phyloP scores from a whole-genome alignment of 2,888 invertebrate genomes.

The Dione vanillae region DNA sequence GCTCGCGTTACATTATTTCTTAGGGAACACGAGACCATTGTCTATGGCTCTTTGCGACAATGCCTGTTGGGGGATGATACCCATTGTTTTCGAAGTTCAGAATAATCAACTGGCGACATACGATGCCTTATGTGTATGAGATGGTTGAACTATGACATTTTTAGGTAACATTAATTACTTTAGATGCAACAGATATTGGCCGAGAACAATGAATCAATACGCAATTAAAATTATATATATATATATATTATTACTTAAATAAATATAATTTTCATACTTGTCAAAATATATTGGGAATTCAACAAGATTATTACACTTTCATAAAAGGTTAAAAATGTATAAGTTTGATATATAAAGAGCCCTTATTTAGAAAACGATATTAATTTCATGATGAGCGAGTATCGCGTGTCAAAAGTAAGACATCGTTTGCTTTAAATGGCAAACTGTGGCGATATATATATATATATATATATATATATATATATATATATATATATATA shows the following conservation, averaged over 20 bases:
- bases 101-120: slow-evolving; percentile 38
- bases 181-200: not conserved
- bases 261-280: no score
- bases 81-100: slow-evolving; percentile 41
- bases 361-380: slow-evolving; percentile 78
- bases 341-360: slow-evolving; percentile 66
- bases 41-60: slow-evolving; percentile 38
- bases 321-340: slow-evolving; percentile 43
- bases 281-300: no score
- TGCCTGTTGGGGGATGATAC: slow-evolving; percentile 43
- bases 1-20: slow-evolving; percentile 42
- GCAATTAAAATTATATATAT: not conserved
- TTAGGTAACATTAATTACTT: slow-evolving; percentile 3
- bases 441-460: slow-evolving; percentile 38
- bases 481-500: no score
- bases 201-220: not conserved
- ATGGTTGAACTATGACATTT: slow-evolving; percentile 24
- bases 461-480: no score
- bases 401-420: slow-evolving; percentile 68
- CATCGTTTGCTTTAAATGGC: slow-evolving; percentile 36
- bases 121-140: slow-evolving; percentile 28
- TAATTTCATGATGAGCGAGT: slow-evolving; percentile 71
- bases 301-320: no score
- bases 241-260: not conserved
- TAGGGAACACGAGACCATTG: slow-evolving; percentile 43